phyloP scores from a whole-genome alignment of 2,113 vertebrate species.

The Anser brachyrhynchus region DNA sequence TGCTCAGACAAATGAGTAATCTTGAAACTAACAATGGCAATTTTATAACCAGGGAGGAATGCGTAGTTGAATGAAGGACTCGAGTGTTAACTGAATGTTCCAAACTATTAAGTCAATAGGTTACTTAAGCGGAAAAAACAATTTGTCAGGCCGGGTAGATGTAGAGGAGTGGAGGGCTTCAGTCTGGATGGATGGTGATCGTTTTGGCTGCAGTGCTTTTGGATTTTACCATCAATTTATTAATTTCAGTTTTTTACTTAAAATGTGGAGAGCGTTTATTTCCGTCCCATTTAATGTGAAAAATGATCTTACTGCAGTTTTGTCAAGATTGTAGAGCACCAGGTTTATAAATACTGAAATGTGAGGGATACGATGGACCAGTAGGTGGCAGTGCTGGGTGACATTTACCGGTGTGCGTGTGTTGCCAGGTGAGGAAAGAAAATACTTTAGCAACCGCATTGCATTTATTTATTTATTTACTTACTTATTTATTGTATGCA shows the following conservation, averaged over 20 bases:
- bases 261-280: background rate
- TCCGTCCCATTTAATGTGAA: background rate
- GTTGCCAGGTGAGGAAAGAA: too few relatives aligned
- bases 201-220: background rate
- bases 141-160: background rate
- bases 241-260: background rate
- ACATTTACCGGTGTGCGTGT: fast-evolving
- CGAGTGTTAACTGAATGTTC: background rate
- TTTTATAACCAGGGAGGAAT: background rate
- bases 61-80: background rate
- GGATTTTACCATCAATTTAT: background rate
- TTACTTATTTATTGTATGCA: background rate
- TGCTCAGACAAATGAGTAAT: background rate
- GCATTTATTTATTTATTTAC: too few relatives aligned
- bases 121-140: background rate
- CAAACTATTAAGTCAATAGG: background rate
- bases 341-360: background rate
- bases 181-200: fast-evolving
- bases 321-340: background rate
- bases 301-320: background rate
- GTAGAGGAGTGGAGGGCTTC: background rate
- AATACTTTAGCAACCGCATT: background rate
- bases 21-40: background rate
- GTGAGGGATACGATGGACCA: background rate
- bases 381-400: background rate